Base-by-base conservation (phyloP, 2,797 vertebrate genomes). In the Halcyon smyrnensis region DNA sequence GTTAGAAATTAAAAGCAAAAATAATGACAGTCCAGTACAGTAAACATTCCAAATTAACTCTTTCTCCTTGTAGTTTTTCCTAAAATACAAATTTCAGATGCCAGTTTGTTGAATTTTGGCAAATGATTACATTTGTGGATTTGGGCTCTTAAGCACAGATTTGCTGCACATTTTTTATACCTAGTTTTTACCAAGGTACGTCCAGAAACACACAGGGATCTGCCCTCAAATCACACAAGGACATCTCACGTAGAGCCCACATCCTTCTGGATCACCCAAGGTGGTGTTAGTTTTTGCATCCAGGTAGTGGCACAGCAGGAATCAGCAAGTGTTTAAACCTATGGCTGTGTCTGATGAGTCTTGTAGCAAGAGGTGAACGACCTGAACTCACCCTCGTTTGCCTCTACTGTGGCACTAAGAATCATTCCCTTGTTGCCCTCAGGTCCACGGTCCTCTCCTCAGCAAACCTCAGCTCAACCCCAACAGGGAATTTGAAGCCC, bases 1-100 rank as follows among this genome's bases (percentile, higher is more conserved):
- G 54, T 27, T 28, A 69, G 43, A 87, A 91, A 81, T 63, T 73
- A 78, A 63, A 90, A 87, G 5, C 12, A 80, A 77, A 88, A 93
- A 64, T 37, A 32, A 48, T 77, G 74, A 11, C 32, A 45, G 45
- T 41, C 56, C 70, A 78, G 54, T 50, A 32, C 3, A 62, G 15
- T 8, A 68, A 80, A 43, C 16, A 82, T 95, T 21, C 28, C 16
- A 74, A 79, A 77, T 64, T 32, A 20, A 51, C 15, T 64, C 21
- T 67, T 79, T 87, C 32, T 36, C 12, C 18, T 60, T 73, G 3
- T 24, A 27, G 14, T 62, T 90, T 70, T 60, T 63, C 30, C 15
- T 19, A 50, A 84, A 86, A 84, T 9, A 45, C 12, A 86, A 71
- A 76, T 60, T 64, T 8, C 37, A 83, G 86, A 9, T 2, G 11